A percentile compares a stretch with the other conserved stretches of the same genome.
Evolutionary conservation across 2,888 invertebrate species (phyloP).

Genomic region (Pedicia rivosa): DNA sequence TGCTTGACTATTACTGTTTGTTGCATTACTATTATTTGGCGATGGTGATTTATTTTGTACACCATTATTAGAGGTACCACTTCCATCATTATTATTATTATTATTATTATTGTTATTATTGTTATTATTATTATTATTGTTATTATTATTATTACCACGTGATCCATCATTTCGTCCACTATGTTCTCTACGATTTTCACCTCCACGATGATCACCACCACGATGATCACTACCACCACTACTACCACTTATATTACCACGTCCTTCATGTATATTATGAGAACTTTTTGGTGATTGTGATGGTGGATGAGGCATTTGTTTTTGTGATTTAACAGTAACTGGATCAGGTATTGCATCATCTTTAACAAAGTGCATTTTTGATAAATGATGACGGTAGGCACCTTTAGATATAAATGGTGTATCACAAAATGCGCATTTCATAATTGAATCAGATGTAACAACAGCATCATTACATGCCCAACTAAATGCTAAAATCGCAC

Average conservation of each 20-base stretch:
- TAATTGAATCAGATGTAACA: conserved; percentile 69
- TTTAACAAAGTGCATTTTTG: conserved; percentile 90
- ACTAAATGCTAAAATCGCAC: conserved; percentile 66
- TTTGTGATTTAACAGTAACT: conserved; percentile 29
- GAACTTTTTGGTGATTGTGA: conserved; percentile 32
- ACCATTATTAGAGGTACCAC: conserved; percentile 10
- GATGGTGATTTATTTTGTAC: conserved; percentile 19
- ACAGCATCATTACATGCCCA: conserved; percentile 92
- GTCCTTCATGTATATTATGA: neutral
- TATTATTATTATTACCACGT: conserved; percentile 6
- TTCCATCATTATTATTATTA: conserved; percentile 3
- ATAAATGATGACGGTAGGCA: conserved; percentile 89
- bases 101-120: conserved; percentile 1
- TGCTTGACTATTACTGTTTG: neutral
- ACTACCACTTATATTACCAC: conserved; percentile 7
- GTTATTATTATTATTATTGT: conserved; percentile 3
- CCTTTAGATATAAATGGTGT: conserved; percentile 94
- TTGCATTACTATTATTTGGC: conserved; percentile 15
- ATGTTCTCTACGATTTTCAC: conserved; percentile 11
- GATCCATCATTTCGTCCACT: conserved; percentile 10
- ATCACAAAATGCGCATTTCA: conserved; percentile 91
- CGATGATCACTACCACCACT: conserved; percentile 18
- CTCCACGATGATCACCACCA: conserved; percentile 8
- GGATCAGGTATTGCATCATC: conserved; percentile 75
- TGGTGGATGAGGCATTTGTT: conserved; percentile 20